Percentiles rank a stretch among this genome's conserved stretches.
Evolutionary conservation across 2,113 vertebrate species (phyloP).

Genomic region (Suncus etruscus): DNA sequence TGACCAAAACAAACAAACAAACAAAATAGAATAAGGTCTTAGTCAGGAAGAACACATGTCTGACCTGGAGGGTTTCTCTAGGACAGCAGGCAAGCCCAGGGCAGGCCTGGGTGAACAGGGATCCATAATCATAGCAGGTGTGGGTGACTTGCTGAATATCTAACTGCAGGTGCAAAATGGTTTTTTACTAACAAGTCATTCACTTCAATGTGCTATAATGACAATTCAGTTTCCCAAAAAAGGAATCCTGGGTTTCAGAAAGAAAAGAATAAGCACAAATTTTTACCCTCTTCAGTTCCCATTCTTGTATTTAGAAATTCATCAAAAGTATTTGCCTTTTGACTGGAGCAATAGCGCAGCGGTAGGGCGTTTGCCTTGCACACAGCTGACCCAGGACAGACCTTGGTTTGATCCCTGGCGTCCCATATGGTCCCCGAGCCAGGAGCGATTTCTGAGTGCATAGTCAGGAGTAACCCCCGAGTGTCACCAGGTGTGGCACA

Average conservation of each 20-base stretch:
- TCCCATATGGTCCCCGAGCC: no score
- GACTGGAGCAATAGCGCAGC: no score
- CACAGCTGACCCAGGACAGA: no score
- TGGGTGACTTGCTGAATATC: not conserved
- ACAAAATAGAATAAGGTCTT: slow-evolving; percentile 33
- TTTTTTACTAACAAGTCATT: slow-evolving; percentile 32
- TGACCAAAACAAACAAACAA: no score
- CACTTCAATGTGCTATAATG: slow-evolving; percentile 19
- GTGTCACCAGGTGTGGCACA: no score
- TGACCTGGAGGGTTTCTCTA: not conserved
- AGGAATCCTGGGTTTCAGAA: slow-evolving; percentile 43
- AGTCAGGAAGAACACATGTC: not conserved
- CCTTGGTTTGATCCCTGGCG: no score
- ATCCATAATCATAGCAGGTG: not conserved
- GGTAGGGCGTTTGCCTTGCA: no score
- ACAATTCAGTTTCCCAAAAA: slow-evolving; percentile 50
- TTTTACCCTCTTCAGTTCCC: not conserved
- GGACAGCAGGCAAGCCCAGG: not conserved
- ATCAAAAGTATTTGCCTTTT: slow-evolving; percentile 49
- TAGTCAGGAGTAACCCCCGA: no score
- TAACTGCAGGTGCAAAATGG: not conserved
- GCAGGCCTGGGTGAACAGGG: not conserved
- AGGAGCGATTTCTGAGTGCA: no score
- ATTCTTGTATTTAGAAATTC: slow-evolving; percentile 59
- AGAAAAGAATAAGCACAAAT: slow-evolving; percentile 61